Evolutionary conservation across 2,113 vertebrate species (phyloP), one percentile per base, ranked within the genome.

Genomic region (Rhinoderma darwinii): DNA sequence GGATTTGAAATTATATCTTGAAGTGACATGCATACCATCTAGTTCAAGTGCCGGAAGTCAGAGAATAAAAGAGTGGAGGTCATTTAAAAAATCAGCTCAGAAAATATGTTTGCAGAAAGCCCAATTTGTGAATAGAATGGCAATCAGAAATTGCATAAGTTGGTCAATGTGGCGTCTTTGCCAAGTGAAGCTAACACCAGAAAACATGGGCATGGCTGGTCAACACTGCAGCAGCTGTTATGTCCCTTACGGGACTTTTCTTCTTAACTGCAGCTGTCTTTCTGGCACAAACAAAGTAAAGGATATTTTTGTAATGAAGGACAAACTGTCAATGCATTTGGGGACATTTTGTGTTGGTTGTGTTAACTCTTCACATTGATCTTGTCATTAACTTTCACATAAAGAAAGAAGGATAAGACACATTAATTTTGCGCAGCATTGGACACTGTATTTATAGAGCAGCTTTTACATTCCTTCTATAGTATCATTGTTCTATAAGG

Each of bases 291-390:
- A 83, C 5, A 51, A 83, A 63, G 0, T 22, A 0, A 4, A 73
- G 43, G 22, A 37, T 12, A 63, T n/a, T 75, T 35, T 37, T 72
- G 6, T 81, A 77, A 59, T 6, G 88, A 89, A 90, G 90, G 89
- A 87, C 89, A 30, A 1, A 3, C 17, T 1, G 18, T 14, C 41
- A 1, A 51, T 86, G 2, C 0, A 37, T 2, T 17, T 43, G 78
- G 41, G 0, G 0, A 32, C 51, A n/a, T 22, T 81, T 39, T 0
- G 0, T 37, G 81, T 50, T 87, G 80, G 82, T 35, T 54, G 1
- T 0, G 12, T 72, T 47, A 59, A 0, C 4, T 18, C 80, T 6
- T 61, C 0, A 0, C 56, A 0, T 0, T 82, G 86, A 37, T 82
- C 70, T 68, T 77, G 37, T 12, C 47, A 0, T 30, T 59, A 37